A percentile compares a stretch with the other conserved stretches of the same genome.
These are phyloP conservation scores for Saxicola maurus DNA, from an alignment of 2,797 vertebrate genomes.

Conservation along the genomic window DNA sequence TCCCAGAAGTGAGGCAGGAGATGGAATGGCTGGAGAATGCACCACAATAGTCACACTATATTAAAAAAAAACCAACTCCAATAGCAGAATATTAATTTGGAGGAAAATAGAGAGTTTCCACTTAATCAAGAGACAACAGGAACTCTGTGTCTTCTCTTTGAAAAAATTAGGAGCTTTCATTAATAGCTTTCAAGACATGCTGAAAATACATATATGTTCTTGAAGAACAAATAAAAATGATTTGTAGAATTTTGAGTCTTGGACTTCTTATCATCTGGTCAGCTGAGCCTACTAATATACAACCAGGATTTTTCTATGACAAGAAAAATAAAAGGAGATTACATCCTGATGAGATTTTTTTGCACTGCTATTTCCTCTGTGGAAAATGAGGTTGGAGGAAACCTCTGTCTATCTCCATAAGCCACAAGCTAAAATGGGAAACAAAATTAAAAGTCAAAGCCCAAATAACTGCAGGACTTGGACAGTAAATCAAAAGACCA, in stretches of 20 bases:
- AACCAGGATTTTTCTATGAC: neutral
- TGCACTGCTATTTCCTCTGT: constrained; percentile 10
- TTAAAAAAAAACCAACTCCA: too few species aligned
- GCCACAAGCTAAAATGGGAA: neutral
- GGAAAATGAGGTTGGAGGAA: constrained; percentile 33
- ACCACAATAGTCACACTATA: neutral
- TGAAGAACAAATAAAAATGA: neutral
- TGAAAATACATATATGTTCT: neutral
- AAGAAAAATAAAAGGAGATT: constrained; percentile 25
- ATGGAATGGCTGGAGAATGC: neutral
- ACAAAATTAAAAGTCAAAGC: constrained; percentile 9
- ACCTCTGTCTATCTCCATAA: neutral
- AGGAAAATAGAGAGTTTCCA: neutral
- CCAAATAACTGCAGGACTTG: neutral
- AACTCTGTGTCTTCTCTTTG: neutral
- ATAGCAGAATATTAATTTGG: neutral
- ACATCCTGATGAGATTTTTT: neutral
- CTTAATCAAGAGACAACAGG: neutral
- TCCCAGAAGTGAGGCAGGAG: neutral
- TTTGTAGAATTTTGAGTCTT: neutral
- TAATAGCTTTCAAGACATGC: neutral
- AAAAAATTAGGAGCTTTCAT: neutral
- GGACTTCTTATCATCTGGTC: neutral
- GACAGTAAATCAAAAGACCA: neutral
- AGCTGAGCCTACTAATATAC: neutral